Conservation (phyloP, 1,140 invertebrate species). For the Aphelinus certus region DNA sequence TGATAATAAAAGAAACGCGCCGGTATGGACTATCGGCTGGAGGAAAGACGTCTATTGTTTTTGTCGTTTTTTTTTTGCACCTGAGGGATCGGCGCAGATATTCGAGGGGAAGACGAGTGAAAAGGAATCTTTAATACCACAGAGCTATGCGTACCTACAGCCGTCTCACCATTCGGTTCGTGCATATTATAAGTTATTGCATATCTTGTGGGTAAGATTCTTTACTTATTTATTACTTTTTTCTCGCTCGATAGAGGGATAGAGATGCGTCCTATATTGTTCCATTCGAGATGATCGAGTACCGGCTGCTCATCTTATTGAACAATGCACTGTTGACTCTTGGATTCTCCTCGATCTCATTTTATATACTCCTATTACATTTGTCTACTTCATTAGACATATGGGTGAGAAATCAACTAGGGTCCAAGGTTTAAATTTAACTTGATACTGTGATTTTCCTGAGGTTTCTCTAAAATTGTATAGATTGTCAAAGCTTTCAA, state of each 20-base stretch:
- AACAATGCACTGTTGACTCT: no score
- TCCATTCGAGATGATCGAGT: no score
- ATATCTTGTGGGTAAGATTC: slow-evolving; percentile 39
- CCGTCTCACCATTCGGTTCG: slow-evolving; percentile 25
- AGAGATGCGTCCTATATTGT: no score
- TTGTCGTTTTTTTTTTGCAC: slow-evolving; percentile 1
- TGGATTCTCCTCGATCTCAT: no score
- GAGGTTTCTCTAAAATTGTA: no score
- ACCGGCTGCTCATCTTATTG: no score
- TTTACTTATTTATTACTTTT: neutral
- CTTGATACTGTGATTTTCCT: no score
- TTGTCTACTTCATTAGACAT: no score
- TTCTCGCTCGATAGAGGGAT: neutral
- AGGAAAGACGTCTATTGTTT: neutral
- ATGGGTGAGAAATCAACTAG: no score
- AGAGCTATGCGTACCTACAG: slow-evolving; percentile 43
- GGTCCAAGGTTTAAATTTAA: no score
- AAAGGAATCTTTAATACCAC: slow-evolving; percentile 53
- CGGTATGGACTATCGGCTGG: neutral
- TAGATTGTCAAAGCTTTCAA: no score
- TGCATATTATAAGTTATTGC: slow-evolving; percentile 46
- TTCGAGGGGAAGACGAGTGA: slow-evolving; percentile 13
- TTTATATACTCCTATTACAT: no score
- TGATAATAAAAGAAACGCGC: slow-evolving; percentile 31
- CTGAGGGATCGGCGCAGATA: neutral